Base-by-base conservation (phyloP, 2,113 vertebrate genomes). In the Maccullochella peelii region DNA sequence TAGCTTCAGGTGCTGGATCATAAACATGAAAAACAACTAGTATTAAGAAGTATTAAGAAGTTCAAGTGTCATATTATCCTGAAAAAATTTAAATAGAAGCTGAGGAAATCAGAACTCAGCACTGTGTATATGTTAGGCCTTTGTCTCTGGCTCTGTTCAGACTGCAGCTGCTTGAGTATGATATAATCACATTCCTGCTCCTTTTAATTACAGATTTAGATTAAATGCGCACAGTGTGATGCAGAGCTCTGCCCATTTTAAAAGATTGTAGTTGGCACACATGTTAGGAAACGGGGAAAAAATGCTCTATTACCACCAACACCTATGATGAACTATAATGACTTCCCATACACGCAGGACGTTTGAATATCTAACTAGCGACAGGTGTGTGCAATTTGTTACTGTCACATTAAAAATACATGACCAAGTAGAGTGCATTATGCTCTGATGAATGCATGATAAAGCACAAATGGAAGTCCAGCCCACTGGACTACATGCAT, bases 131-230 rank as follows among this genome's bases (percentile, higher is more conserved):
- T 42, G 69, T 77, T 65, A 18, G 4, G 2, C 49, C 54, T 40
- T 49, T 23, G 65, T 36, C 65, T 71, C 14, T 6, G 59, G 15
- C 50, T 69, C 33, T 40, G 55, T 33, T 62, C 77, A 49, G 69
- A 18, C 73, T 50, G 80, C 86, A 86, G 86, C 79, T 66, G 62
- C 81, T 36, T 16, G 69, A 25, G 83, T 50, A 44, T 77, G 62
- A 73, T 54, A 83, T 80, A 75, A 85, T 86, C 76, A 52, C 69
- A 80, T 80, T 85, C 18, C 55, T 42, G 6, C 68, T 70, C 55
- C 52, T 89, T 84, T 88, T 82, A 82, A 88, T 91, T 88, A 80
- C 40, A 80, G 74, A 50, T 79, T 57, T 70, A 76, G 73, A 88
- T 87, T 79, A 84, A 85, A 83, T 63, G 82, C 18, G 82, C 21